phyloP scores from a whole-genome alignment of 2,888 invertebrate species.

The Erebia aethiops region DNA sequence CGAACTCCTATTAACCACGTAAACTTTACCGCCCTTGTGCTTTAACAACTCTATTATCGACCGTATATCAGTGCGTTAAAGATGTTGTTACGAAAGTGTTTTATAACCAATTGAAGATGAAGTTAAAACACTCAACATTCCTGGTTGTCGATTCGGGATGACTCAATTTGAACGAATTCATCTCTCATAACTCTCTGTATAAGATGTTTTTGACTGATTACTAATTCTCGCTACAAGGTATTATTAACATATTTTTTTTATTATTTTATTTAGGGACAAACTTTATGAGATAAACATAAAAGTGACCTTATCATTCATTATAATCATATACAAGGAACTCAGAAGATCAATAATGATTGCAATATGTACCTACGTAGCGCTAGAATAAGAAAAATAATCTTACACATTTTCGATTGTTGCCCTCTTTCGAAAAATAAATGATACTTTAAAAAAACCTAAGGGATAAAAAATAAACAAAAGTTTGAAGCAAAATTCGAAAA shows the following conservation, averaged over 20 bases:
- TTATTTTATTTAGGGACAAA: neutral
- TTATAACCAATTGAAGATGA: conserved; percentile 26
- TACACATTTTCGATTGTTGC: neutral
- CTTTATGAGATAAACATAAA: neutral
- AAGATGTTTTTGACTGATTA: conserved; percentile 45
- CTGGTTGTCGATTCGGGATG: conserved; percentile 63
- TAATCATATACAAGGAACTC: neutral
- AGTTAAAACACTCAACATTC: conserved; percentile 58
- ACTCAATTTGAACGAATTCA: conserved; percentile 72
- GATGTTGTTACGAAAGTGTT: conserved; percentile 22
- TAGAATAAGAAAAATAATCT: neutral
- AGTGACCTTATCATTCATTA: neutral
- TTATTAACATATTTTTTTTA: conserved; percentile 14
- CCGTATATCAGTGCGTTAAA: conserved; percentile 43
- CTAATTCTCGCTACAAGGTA: conserved; percentile 31
- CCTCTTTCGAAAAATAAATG: neutral
- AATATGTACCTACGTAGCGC: neutral
- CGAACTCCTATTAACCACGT: conserved; percentile 42
- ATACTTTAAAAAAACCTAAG: neutral
- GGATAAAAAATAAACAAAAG: neutral
- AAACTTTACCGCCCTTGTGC: conserved; percentile 26
- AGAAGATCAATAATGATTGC: neutral
- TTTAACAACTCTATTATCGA: conserved; percentile 38
- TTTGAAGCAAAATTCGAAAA: neutral
- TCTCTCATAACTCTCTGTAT: conserved; percentile 54